A percentile compares a stretch with the other conserved stretches of the same genome.
phyloP scores from a whole-genome alignment of 2,888 invertebrate genomes.

The Euplexia lucipara region DNA sequence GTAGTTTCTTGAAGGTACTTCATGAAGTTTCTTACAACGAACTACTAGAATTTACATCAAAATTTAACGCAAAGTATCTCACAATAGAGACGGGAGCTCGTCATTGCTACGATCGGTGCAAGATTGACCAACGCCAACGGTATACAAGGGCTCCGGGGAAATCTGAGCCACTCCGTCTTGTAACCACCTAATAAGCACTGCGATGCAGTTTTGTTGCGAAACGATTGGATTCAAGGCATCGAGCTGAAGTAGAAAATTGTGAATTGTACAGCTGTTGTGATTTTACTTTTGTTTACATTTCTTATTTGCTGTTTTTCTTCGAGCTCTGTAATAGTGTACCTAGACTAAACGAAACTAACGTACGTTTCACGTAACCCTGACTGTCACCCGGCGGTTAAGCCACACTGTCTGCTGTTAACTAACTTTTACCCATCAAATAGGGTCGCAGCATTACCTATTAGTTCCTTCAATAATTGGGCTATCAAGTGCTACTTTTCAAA shows the following conservation, averaged over 20 bases:
- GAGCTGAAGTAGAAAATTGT: slow-evolving; percentile 18
- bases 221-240: slow-evolving; percentile 34
- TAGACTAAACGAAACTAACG: too few species aligned
- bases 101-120: slow-evolving; percentile 49
- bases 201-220: slow-evolving; percentile 50
- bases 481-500: too few species aligned
- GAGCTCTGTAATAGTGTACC: background rate
- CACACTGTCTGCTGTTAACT: too few species aligned
- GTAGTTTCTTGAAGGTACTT: background rate
- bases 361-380: too few species aligned
- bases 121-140: slow-evolving; percentile 52
- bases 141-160: slow-evolving; percentile 54
- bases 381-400: too few species aligned
- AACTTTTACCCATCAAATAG: too few species aligned
- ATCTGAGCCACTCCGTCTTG: slow-evolving; percentile 55
- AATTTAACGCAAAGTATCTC: slow-evolving; percentile 32
- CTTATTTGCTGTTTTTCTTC: background rate
- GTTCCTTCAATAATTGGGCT: too few species aligned
- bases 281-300: background rate
- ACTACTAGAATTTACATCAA: slow-evolving; percentile 4
- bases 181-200: slow-evolving; percentile 60
- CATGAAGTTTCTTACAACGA: background rate
- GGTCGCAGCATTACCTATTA: too few species aligned
- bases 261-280: slow-evolving; percentile 2
- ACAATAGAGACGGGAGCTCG: slow-evolving; percentile 34